Percentiles rank a stretch among this genome's conserved stretches.
Conservation (phyloP, 2,888 invertebrate species). For the Pachymerium ferrugineum region DNA sequence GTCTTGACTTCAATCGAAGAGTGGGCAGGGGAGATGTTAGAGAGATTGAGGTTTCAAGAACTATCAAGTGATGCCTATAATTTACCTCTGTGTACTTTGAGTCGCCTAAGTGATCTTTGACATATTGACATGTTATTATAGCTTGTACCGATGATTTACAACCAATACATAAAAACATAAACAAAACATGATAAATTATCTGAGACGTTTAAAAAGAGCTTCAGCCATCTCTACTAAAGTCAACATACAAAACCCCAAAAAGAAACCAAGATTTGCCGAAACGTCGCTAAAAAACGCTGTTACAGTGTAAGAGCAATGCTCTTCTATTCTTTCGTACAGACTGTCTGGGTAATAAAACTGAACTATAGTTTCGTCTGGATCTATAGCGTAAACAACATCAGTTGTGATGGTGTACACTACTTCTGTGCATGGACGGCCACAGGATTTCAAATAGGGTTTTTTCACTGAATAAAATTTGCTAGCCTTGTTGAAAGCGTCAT, state of each 20-base stretch:
- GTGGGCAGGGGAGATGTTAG: too few relatives aligned
- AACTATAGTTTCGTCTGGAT: not conserved
- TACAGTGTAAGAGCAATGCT: not conserved
- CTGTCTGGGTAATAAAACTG: conserved; percentile 27
- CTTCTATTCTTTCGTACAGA: not conserved
- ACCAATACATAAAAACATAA: too few relatives aligned
- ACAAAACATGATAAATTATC: too few relatives aligned
- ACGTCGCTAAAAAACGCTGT: not conserved
- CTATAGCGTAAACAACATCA: not conserved
- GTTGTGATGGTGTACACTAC: not conserved
- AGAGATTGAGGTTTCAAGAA: too few relatives aligned
- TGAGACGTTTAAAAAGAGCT: not conserved
- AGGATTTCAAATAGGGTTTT: not conserved
- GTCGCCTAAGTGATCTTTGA: too few relatives aligned
- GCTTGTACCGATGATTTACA: too few relatives aligned
- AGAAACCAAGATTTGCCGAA: conserved; percentile 1
- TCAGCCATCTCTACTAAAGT: not conserved
- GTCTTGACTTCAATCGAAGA: too few relatives aligned
- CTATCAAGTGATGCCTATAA: too few relatives aligned
- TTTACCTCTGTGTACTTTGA: too few relatives aligned
- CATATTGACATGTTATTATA: too few relatives aligned
- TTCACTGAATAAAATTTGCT: not conserved
- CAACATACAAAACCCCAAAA: conserved; percentile 2
- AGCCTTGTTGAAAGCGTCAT: not conserved
- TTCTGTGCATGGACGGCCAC: not conserved